Evolutionary conservation across 2,113 vertebrate genomes (phyloP).

Genomic region (Notothenia rossii): DNA sequence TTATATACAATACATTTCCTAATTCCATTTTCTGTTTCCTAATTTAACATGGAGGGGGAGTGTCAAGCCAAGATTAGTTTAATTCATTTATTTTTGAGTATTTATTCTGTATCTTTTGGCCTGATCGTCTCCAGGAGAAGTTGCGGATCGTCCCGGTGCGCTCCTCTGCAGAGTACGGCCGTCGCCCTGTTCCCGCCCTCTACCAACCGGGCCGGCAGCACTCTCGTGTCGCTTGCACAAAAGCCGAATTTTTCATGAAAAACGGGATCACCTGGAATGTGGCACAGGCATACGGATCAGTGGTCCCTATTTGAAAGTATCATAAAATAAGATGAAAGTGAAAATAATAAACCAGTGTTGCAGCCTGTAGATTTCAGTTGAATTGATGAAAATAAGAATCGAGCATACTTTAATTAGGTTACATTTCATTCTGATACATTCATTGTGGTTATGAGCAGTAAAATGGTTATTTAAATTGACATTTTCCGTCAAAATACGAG

Average conservation of each 20-base stretch:
- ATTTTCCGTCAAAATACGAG: background rate
- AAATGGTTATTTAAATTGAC: background rate
- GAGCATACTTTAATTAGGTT: too few relatives aligned
- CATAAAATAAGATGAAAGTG: background rate
- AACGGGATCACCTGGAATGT: conserved; percentile 79
- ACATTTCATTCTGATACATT: too few relatives aligned
- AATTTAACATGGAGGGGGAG: too few relatives aligned
- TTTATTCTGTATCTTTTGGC: background rate
- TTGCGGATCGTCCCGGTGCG: conserved; percentile 71
- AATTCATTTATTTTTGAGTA: background rate
- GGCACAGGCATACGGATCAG: conserved; percentile 79
- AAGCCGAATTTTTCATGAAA: conserved; percentile 77
- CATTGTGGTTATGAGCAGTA: background rate
- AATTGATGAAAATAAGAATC: background rate
- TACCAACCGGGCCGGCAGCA: conserved; percentile 41
- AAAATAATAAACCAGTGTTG: conserved; percentile 29
- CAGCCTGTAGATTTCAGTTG: background rate
- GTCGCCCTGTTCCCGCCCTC: conserved; percentile 7
- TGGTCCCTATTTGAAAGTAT: conserved; percentile 65
- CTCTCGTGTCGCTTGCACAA: conserved; percentile 61
- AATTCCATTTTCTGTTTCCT: too few relatives aligned
- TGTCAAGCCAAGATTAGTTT: too few relatives aligned
- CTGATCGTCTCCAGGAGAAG: conserved; percentile 70
- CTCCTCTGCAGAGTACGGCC: conserved; percentile 80
- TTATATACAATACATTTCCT: too few relatives aligned